Conservation (phyloP, 2,797 vertebrate genomes). For the Coranthus polyacanthus region DNA sequence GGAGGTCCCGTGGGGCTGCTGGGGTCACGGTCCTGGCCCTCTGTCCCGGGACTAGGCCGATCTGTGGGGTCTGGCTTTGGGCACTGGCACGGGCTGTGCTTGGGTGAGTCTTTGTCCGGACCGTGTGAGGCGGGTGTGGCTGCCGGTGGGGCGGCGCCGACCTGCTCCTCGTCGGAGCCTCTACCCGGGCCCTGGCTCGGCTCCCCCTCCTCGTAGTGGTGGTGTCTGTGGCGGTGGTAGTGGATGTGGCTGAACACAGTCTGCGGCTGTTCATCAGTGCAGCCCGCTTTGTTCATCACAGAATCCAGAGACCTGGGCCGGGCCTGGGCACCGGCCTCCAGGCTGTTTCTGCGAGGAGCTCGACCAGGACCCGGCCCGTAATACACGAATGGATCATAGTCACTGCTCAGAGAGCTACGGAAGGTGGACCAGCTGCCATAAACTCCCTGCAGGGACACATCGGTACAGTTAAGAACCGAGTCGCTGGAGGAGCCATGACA, state of each 20-base stretch:
- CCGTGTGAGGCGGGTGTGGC: conserved; percentile 37
- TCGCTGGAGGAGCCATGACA: conserved; percentile 98
- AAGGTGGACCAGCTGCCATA: conserved; percentile 98
- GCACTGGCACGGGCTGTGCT: conserved; percentile 80
- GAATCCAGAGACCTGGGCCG: conserved; percentile 91
- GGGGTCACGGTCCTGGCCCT: conserved; percentile 73
- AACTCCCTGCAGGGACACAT: conserved; percentile 93
- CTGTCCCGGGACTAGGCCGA: conserved; percentile 64
- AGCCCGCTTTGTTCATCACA: conserved; percentile 81
- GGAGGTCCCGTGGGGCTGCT: conserved; percentile 57
- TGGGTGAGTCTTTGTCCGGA: conserved; percentile 79
- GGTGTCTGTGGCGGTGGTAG: conserved; percentile 95
- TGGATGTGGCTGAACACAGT: conserved; percentile 93
- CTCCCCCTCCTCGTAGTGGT: conserved; percentile 89
- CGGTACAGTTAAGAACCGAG: conserved; percentile 95
- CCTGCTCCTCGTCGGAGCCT: conserved; percentile 84
- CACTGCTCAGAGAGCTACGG: conserved; percentile 97
- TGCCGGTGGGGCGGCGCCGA: conserved; percentile 40
- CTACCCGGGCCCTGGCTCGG: conserved; percentile 75
- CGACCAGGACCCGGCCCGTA: conserved; percentile 83
- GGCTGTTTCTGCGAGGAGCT: conserved; percentile 69
- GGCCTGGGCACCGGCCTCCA: conserved; percentile 72
- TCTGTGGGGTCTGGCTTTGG: conserved; percentile 79
- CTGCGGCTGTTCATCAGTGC: conserved; percentile 83
- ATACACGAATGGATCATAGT: conserved; percentile 94